Percentiles rank a stretch among this genome's conserved stretches.
phyloP scores from a whole-genome alignment of 2,888 invertebrate species.

The Alsophila aescularia region DNA sequence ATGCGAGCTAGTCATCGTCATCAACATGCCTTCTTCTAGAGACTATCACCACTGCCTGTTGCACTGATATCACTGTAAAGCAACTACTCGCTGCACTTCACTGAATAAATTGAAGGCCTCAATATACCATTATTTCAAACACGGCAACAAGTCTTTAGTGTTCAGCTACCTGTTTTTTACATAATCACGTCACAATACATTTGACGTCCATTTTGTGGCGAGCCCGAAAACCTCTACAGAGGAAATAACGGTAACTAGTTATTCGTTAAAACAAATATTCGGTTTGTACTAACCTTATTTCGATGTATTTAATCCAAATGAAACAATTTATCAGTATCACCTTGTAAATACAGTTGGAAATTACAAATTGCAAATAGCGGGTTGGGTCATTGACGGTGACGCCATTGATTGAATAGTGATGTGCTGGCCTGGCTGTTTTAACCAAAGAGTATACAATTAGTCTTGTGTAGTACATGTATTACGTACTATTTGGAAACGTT shows the following conservation, averaged over 20 bases:
- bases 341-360: constrained; percentile 43
- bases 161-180: constrained; percentile 55
- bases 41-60: background rate
- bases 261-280: background rate
- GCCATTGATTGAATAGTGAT: constrained; percentile 65
- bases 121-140: constrained; percentile 14
- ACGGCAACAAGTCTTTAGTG: constrained; percentile 32
- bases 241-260: background rate
- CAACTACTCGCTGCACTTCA: background rate
- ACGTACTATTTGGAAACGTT: too few species aligned
- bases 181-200: constrained; percentile 78
- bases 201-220: constrained; percentile 81
- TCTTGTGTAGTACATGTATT: too few species aligned
- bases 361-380: constrained; percentile 63
- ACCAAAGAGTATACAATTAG: too few species aligned
- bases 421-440: constrained; percentile 4
- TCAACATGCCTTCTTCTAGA: constrained; percentile 44
- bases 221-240: constrained; percentile 39
- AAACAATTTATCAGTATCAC: constrained; percentile 27
- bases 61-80: background rate
- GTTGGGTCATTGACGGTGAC: constrained; percentile 76
- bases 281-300: constrained; percentile 12
- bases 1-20: constrained; percentile 40
- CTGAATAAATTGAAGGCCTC: constrained; percentile 2
- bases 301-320: constrained; percentile 9